phyloP scores from a whole-genome alignment of 2,888 invertebrate genomes.

The Microplitis manilae region DNA sequence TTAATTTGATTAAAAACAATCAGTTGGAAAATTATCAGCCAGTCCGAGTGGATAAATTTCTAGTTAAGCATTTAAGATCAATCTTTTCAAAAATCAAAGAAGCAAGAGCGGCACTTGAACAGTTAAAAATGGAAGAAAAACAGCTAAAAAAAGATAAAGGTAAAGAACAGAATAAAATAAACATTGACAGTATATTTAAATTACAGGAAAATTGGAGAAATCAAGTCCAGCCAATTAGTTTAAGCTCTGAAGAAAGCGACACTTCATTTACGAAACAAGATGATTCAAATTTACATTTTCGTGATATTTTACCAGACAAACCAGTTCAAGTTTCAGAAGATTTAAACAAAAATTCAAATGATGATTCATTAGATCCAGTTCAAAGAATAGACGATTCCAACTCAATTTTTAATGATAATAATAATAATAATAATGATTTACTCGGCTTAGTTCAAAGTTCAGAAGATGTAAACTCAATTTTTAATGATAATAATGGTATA shows the following conservation, averaged over 20 bases:
- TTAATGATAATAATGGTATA: too few species aligned
- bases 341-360: too few species aligned
- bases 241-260: too few species aligned
- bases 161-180: neutral
- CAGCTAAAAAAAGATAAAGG: neutral
- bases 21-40: neutral
- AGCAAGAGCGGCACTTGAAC: neutral
- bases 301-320: neutral
- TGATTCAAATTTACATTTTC: too few species aligned
- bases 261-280: too few species aligned
- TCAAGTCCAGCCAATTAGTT: neutral
- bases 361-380: too few species aligned
- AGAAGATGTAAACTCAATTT: neutral
- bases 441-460: neutral
- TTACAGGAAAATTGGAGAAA: conserved; percentile 16
- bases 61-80: conserved; percentile 2
- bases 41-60: neutral
- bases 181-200: conserved; percentile 10
- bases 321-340: neutral
- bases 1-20: neutral
- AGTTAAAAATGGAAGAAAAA: too few species aligned
- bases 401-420: too few species aligned
- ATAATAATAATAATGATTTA: too few species aligned
- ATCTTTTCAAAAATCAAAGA: neutral
- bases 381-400: too few species aligned